Base-by-base conservation (phyloP, 2,113 vertebrate species). In the Catagonus wagneri region DNA sequence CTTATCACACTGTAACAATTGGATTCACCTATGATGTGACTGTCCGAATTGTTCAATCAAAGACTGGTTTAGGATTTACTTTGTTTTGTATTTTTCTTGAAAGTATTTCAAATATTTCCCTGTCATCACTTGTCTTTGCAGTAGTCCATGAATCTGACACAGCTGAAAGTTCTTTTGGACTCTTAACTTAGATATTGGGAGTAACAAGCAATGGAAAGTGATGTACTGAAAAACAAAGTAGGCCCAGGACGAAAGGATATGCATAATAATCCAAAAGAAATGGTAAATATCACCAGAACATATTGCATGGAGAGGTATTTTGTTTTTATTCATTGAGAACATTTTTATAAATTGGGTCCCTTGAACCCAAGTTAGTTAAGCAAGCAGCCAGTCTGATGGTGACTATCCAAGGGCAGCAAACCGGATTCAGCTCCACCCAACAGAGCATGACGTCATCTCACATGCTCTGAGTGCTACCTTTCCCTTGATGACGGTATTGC, bases 301-400 rank as follows among this genome's bases (percentile, higher is more conserved):
- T 63, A 68, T 29, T 34, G 17, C 65, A n/a, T 44, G 56, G 50
- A 76, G 63, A 63, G 17, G 0, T 83, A 25, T 83, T 80, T 79
- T 68, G 39, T 86, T 60, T 86, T 60, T 94, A 69, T 66, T 72
- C 36, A 61, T 7, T 72, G 50, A 79, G 34, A 71, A 32, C 32
- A 90, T 96, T 27, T 95, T 81, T 17, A 36, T 89, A 81, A 95
- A 92, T 8, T 39, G 93, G 69, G 78, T 10, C 15, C 14, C 4
- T 71, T 65, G 78, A 97, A 36, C 44, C 16, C 1, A 97, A 63
- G 78, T 75, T 25, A 90, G 6, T 25, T 96, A 71, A 79, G 87
- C 52, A 65, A 69, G 72, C 44, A 27, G 11, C 22, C 19, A 90
- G 71, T 76, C 15, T 90, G 27, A 78, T 79, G 23, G 54, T 71